These are phyloP conservation scores for Lasioglossum zephyrum DNA, from an alignment of 2,888 invertebrate species.

Conservation along the genomic window DNA sequence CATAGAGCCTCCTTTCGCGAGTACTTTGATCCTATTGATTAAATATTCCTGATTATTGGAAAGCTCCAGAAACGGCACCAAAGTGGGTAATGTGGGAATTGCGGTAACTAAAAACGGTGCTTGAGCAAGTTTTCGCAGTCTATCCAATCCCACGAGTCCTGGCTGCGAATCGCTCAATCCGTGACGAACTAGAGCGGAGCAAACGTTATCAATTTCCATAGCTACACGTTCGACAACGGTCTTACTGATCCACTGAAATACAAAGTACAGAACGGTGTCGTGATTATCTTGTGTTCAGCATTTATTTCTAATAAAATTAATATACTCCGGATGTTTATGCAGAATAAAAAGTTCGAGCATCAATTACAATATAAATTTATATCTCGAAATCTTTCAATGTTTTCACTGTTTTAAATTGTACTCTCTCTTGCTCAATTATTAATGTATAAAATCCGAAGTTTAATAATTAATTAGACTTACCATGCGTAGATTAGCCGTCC, in stretches of 20 bases:
- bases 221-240: constrained; percentile 92
- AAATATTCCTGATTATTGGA: constrained; percentile 94
- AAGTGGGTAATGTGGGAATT: constrained; percentile 87
- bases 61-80: constrained; percentile 93
- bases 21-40: constrained; percentile 90
- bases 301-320: neutral
- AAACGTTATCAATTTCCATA: constrained; percentile 90
- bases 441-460: too few relatives aligned
- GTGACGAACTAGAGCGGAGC: constrained; percentile 89
- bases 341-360: too few relatives aligned
- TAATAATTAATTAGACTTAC: constrained; percentile 81
- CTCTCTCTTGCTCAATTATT: too few relatives aligned
- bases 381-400: too few relatives aligned
- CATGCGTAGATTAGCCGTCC: constrained; percentile 91
- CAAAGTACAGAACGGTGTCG: neutral
- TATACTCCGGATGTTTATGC: too few relatives aligned
- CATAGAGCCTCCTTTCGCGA: constrained; percentile 94
- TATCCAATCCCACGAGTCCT: constrained; percentile 89
- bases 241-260: constrained; percentile 92
- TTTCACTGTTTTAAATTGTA: too few relatives aligned
- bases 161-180: constrained; percentile 89
- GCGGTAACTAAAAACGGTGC: constrained; percentile 85
- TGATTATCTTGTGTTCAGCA: neutral
- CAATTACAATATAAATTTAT: too few relatives aligned
- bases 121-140: constrained; percentile 90